Percentiles rank a stretch among this genome's conserved stretches.
phyloP scores from a whole-genome alignment of 2,113 vertebrate species.

The Xenus cinereus region DNA sequence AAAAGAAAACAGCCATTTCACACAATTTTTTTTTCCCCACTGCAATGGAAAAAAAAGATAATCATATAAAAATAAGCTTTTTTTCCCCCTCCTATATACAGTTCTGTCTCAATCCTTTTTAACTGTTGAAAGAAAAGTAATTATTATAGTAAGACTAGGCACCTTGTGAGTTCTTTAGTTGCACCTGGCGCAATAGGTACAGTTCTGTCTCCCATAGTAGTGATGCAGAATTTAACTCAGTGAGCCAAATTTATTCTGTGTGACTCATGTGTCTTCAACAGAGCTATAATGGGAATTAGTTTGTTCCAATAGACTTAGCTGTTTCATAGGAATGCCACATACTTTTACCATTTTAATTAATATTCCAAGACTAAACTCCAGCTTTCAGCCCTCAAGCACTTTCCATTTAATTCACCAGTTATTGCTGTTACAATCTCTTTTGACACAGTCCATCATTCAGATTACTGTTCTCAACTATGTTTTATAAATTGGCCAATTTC shows the following conservation, averaged over 20 bases:
- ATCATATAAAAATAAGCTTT: not conserved
- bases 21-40: not conserved
- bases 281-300: not conserved
- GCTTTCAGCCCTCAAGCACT: slow-evolving; percentile 12
- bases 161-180: slow-evolving; percentile 8
- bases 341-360: slow-evolving; percentile 20
- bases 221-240: slow-evolving; percentile 15
- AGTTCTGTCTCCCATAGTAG: not conserved
- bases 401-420: slow-evolving; percentile 23
- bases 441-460: not conserved
- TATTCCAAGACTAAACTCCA: not conserved
- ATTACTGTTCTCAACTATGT: not conserved
- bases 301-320: not conserved
- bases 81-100: not conserved
- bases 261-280: slow-evolving; percentile 33
- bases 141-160: not conserved
- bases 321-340: slow-evolving; percentile 20
- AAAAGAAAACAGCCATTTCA: not conserved
- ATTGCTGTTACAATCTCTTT: not conserved
- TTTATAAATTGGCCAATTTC: slow-evolving; percentile 1
- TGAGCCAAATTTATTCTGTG: not conserved
- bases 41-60: not conserved
- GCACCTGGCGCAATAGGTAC: not conserved
- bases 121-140: slow-evolving; percentile 3
- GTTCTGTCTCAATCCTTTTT: not conserved